A percentile compares a stretch with the other conserved stretches of the same genome.
These are phyloP conservation scores for Menura novaehollandiae DNA, from an alignment of 2,113 vertebrate species.

Conservation along the genomic window DNA sequence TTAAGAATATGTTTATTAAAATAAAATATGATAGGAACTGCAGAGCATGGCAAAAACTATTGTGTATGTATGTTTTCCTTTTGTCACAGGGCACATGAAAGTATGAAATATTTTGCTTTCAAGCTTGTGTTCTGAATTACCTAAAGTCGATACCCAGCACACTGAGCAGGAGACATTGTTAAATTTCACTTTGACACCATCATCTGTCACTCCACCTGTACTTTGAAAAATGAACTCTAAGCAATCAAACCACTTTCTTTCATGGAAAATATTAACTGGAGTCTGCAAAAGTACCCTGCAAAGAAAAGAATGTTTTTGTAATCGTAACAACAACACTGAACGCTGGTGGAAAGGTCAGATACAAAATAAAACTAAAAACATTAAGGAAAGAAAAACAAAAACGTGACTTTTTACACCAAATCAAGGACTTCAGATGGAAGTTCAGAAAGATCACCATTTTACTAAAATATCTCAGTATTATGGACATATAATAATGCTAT, in stretches of 20 bases:
- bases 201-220: constrained; percentile 48
- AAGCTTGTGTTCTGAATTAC: constrained; percentile 49
- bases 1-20: constrained; percentile 51
- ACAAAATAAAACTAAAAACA: not conserved
- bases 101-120: constrained; percentile 46
- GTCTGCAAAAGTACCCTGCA: not conserved
- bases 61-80: constrained; percentile 47
- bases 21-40: constrained; percentile 32
- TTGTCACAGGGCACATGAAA: constrained; percentile 26
- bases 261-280: constrained; percentile 32
- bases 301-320: constrained; percentile 24
- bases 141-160: constrained; percentile 47
- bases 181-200: constrained; percentile 54
- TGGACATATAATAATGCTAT: not conserved
- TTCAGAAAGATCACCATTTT: not conserved
- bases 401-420: not conserved
- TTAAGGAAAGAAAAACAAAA: not conserved
- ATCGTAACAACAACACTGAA: not conserved
- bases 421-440: not conserved
- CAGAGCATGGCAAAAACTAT: constrained; percentile 32
- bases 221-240: constrained; percentile 64
- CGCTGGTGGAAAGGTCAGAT: not conserved
- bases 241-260: constrained; percentile 46
- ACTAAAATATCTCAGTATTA: not conserved
- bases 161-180: constrained; percentile 50